Evolutionary conservation across 1,140 invertebrate species (phyloP).

Genomic region (Sitophilus oryzae): DNA sequence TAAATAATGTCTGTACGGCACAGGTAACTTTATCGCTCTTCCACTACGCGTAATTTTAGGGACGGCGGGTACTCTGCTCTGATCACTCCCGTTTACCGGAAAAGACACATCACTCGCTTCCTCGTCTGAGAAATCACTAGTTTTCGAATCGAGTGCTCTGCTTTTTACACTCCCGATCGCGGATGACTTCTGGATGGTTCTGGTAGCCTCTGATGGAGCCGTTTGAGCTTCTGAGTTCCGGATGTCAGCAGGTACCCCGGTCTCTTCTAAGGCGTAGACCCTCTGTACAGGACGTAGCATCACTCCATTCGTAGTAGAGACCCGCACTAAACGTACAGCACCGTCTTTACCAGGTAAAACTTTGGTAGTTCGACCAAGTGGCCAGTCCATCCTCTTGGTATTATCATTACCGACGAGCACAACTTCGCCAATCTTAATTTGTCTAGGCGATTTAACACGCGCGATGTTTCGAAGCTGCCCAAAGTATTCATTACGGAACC

Average conservation of each 20-base stretch:
- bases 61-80: background rate
- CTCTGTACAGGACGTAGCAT: conserved; percentile 12
- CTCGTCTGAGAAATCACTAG: background rate
- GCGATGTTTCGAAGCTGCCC: conserved; percentile 2
- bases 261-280: conserved; percentile 11
- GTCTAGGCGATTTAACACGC: background rate
- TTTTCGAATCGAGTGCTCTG: background rate
- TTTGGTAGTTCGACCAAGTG: conserved; percentile 8
- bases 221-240: background rate
- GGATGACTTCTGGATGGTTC: background rate
- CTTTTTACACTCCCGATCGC: background rate
- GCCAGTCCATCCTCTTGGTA: conserved; percentile 12
- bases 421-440: conserved; percentile 3
- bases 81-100: background rate
- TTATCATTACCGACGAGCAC: conserved; percentile 12
- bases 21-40: background rate
- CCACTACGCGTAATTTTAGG: background rate
- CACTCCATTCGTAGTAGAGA: background rate
- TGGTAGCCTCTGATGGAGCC: background rate
- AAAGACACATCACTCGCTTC: background rate
- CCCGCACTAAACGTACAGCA: conserved; percentile 2
- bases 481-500: conserved; percentile 14
- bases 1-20: background rate
- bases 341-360: conserved; percentile 8
- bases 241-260: background rate